Percentiles rank a stretch among this genome's conserved stretches.
phyloP scores from a whole-genome alignment of 2,888 invertebrate species.

The Pterostichus niger region DNA sequence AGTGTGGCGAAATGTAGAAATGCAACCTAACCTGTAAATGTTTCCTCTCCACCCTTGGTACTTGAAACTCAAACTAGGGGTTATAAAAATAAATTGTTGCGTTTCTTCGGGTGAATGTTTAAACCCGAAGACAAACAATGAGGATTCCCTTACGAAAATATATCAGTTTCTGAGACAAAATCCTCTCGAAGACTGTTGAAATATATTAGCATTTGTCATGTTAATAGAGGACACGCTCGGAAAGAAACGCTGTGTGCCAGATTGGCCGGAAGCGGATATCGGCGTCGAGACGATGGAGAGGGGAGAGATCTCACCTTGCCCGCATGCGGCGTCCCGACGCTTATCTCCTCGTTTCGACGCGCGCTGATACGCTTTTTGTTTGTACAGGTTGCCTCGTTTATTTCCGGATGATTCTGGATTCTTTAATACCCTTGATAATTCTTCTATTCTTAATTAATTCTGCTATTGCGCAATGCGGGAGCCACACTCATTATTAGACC shows the following conservation, averaged over 20 bases:
- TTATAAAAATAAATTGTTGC: constrained; percentile 64
- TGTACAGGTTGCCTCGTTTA: neutral
- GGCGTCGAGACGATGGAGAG: constrained; percentile 12
- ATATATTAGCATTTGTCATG: constrained; percentile 78
- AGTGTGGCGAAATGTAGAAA: neutral
- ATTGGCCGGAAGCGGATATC: constrained; percentile 51
- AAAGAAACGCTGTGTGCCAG: constrained; percentile 46
- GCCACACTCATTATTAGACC: neutral
- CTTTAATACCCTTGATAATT: neutral
- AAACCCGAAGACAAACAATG: constrained; percentile 67
- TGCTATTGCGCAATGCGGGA: neutral
- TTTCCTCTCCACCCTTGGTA: constrained; percentile 16
- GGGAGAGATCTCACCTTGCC: constrained; percentile 48
- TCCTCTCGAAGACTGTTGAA: constrained; percentile 76
- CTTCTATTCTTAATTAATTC: neutral
- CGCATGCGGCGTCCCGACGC: constrained; percentile 47
- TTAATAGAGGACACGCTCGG: constrained; percentile 73
- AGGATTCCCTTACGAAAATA: constrained; percentile 71
- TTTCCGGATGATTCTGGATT: neutral
- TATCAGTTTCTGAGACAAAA: constrained; percentile 76
- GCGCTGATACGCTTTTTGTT: constrained; percentile 42
- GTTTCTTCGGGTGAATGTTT: constrained; percentile 59
- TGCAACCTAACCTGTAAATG: constrained; percentile 26
- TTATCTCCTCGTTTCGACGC: constrained; percentile 34
- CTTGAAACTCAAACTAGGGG: constrained; percentile 49